Evolutionary conservation across 2,888 invertebrate species (phyloP), one percentile per base, ranked within the genome.

Genomic region (Meiosimyza decipiens): DNA sequence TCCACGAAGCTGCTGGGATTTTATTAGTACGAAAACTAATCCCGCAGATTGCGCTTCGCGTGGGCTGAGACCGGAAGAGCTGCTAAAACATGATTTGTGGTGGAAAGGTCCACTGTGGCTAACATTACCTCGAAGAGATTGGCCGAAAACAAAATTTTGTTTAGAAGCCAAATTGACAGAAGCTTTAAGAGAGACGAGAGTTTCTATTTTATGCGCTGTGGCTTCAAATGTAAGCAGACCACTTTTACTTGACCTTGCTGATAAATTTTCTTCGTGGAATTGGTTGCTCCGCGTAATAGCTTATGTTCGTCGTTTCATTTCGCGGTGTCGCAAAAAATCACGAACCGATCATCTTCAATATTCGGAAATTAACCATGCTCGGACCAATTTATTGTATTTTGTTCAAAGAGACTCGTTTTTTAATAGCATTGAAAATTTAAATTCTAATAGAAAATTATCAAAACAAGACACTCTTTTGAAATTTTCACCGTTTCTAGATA

Each of bases 21-120:
- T 79, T 71, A 73, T 79, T 1, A 55, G 66, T 11, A 74, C 78
- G 12, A 55, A 49, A 0, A 50, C 71, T 15, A 80, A 81, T 60
- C 77, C 79, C 15, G 79, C 79, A 1, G 79, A 80, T 66, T 59
- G 76, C 9, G 74, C 76, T 18, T 78, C 79, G 4, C 72, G 79
- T 18, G 79, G 80, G 22, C 33, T 66, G 47, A 52, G n/a, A 11
- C 54, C 57, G 12, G 47, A 67, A 22, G 33, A 67, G 47, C 57
- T 67, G 13, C 47, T 40, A 33, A 47, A 67, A 57, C 55, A 67
- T 40, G 15, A 57, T 18, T 47, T 67, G 18, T 67, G 67, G 67
- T 67, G 67, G 57, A 47, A 7, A 5, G 55, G 55, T 18, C 67
- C 57, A n/a, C 65, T 7, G 16, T 68, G 2, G 68, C 11, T 51